phyloP scores from a whole-genome alignment of 2,113 vertebrate genomes.

The Otocyon megalotis region DNA sequence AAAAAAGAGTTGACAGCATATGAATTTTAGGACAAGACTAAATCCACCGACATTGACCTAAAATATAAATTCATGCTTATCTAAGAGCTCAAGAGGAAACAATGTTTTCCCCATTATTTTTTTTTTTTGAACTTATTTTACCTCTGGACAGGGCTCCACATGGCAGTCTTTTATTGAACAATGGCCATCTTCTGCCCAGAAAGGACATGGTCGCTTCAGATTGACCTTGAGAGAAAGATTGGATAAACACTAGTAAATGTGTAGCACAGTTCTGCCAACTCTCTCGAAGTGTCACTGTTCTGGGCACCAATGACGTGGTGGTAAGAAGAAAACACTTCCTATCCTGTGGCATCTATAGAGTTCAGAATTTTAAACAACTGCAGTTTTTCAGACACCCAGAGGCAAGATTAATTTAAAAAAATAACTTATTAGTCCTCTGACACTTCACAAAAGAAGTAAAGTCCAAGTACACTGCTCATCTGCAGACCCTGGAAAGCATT shows the following conservation, averaged over 20 bases:
- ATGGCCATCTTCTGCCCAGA: constrained; percentile 96
- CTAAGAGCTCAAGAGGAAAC: not conserved
- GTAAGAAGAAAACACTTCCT: not conserved
- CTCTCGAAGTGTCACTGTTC: not conserved
- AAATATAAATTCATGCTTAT: not conserved
- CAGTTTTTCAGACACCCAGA: not conserved
- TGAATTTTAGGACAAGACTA: not conserved
- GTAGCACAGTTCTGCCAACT: not conserved
- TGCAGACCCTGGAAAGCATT: not conserved
- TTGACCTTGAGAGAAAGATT: constrained; percentile 91
- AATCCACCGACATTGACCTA: not conserved
- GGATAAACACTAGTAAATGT: not conserved
- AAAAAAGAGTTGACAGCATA: not conserved
- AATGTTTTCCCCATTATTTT: not conserved
- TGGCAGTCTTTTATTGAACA: constrained; percentile 98
- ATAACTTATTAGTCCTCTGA: not conserved
- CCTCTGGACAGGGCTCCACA: constrained; percentile 97
- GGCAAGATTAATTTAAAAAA: constrained; percentile 9
- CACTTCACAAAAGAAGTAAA: not conserved
- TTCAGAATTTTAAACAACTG: not conserved
- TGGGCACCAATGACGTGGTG: too few species aligned
- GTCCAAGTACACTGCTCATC: not conserved
- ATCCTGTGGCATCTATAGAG: accelerated
- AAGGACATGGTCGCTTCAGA: constrained; percentile 96
- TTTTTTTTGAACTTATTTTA: constrained; percentile 78